Base-by-base conservation (phyloP, 2,888 invertebrate species). In the Leptodirus hochenwartii region DNA sequence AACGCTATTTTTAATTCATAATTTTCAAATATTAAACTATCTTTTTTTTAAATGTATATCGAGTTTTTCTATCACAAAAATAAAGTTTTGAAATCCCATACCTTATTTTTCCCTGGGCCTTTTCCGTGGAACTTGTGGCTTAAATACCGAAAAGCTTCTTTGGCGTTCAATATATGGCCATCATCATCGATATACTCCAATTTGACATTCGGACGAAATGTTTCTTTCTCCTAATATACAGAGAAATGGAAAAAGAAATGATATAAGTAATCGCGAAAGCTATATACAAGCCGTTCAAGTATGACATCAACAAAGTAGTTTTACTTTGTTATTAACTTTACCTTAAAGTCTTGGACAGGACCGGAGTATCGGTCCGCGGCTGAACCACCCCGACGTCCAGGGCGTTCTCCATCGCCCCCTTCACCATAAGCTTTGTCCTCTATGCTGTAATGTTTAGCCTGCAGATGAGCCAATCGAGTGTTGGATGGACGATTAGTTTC, bases 61-160 rank as follows among this genome's bases (percentile, higher is more conserved):
- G n/a, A n/a, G n/a, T n/a, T n/a, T n/a, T n/a, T n/a, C n/a, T n/a
- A n/a, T n/a, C n/a, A n/a, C n/a, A n/a, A n/a, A n/a, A n/a, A n/a
- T n/a, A n/a, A n/a, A n/a, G n/a, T n/a, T n/a, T n/a, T n/a, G n/a
- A n/a, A n/a, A n/a, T n/a, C n/a, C n/a, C n/a, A n/a, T n/a, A n/a
- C n/a, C 61, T 98, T 98, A 62, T 91, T 95, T 58, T 98, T 98
- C 31, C 98, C 96, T 12, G 96, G 93, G 2, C 93, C 93, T 61
- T 98, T 96, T 30, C 98, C 98, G 60, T 98, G 98, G 62, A 98
- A 98, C 60, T 95, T 91, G 57, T 95, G 96, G 14, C 90, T 91
- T 31, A 96, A 64, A 61, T 90, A 87, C 40, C 85, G 67, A 60
- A 95, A 96, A 27, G 98, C 96, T 62, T 98, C 96, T 58, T 98